Conservation (phyloP, 2,888 invertebrate genomes). For the Gastracanthus pulcherrimus region DNA sequence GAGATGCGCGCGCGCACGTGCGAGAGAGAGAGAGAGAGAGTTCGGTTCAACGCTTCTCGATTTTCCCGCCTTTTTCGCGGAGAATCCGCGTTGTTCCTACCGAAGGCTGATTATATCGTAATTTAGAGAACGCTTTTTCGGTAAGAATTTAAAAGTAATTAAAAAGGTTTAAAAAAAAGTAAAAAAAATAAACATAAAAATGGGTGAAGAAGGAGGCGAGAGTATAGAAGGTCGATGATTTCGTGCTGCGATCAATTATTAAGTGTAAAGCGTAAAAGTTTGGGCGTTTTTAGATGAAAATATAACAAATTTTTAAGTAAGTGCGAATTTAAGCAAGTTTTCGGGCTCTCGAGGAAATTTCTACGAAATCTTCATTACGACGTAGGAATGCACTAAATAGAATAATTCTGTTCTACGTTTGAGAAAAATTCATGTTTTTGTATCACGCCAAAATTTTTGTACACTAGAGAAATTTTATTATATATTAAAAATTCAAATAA, state of each 20-base stretch:
- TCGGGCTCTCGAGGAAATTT: constrained; percentile 36
- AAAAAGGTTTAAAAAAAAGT: constrained; percentile 25
- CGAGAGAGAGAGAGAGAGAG: no score
- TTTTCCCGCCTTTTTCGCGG: constrained; percentile 43
- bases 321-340: constrained; percentile 1
- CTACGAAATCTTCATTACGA: constrained; percentile 12
- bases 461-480: constrained; percentile 40
- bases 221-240: constrained; percentile 38
- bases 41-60: constrained; percentile 43
- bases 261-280: constrained; percentile 58
- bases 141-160: background rate
- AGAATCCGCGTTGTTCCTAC: constrained; percentile 50
- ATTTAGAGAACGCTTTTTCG: constrained; percentile 52
- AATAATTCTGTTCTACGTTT: background rate
- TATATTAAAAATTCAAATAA: constrained; percentile 38
- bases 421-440: constrained; percentile 13
- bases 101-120: constrained; percentile 54
- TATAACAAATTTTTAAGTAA: constrained; percentile 53
- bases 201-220: background rate
- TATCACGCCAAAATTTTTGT: constrained; percentile 42
- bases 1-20: no score
- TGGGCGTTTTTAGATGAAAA: constrained; percentile 31
- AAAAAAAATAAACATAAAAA: constrained; percentile 15
- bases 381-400: background rate
- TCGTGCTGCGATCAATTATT: constrained; percentile 73